Evolutionary conservation across 2,113 vertebrate genomes (phyloP).

Genomic region (Neogobius melanostomus): DNA sequence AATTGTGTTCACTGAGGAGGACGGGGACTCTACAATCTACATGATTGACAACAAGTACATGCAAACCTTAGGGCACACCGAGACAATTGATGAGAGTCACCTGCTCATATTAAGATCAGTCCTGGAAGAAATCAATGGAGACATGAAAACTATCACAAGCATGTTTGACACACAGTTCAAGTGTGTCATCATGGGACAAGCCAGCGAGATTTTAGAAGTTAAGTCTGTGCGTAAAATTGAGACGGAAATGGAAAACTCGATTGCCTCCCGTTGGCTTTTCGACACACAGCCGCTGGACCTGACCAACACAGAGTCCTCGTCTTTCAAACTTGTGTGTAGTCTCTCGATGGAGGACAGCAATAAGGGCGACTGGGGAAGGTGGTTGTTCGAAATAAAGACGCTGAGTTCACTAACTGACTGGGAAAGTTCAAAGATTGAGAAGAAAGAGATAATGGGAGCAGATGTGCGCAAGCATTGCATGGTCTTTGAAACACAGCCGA

Average conservation of each 20-base stretch:
- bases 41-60: slow-evolving; percentile 84
- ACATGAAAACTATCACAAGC: slow-evolving; percentile 81
- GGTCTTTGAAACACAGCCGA: slow-evolving; percentile 85
- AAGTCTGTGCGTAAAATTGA: slow-evolving; percentile 84
- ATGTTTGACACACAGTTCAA: slow-evolving; percentile 85
- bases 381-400: slow-evolving; percentile 87
- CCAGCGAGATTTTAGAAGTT: slow-evolving; percentile 83
- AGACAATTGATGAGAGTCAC: slow-evolving; percentile 81
- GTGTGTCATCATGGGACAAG: slow-evolving; percentile 84
- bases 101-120: slow-evolving; percentile 83
- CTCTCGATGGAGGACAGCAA: slow-evolving; percentile 83
- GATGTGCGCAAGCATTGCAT: slow-evolving; percentile 87
- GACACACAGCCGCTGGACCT: slow-evolving; percentile 83
- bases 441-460: slow-evolving; percentile 77
- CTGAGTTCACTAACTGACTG: slow-evolving; percentile 78
- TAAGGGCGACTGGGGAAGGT: slow-evolving; percentile 78
- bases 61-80: slow-evolving; percentile 80
- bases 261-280: slow-evolving; percentile 83
- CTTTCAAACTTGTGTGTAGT: slow-evolving; percentile 81
- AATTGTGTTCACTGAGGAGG: slow-evolving; percentile 75
- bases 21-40: slow-evolving; percentile 82
- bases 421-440: slow-evolving; percentile 71
- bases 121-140: slow-evolving; percentile 83
- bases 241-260: slow-evolving; percentile 80
- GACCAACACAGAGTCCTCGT: slow-evolving; percentile 72